Conservation (phyloP, 2,113 vertebrate genomes). For the Phylloscopus trochiloides region DNA sequence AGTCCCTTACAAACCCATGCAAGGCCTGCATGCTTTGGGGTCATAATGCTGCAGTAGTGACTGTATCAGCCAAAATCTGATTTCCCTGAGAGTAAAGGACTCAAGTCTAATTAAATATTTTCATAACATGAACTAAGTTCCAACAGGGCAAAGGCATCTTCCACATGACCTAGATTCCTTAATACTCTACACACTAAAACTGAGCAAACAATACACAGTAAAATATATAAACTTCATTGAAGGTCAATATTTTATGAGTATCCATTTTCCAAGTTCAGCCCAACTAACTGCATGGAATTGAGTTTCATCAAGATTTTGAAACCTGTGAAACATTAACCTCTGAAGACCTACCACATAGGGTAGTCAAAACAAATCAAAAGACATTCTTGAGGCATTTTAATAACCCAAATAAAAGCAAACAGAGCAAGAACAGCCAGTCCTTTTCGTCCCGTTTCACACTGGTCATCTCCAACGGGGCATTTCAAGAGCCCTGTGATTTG, state of each 20-base stretch:
- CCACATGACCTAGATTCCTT: background rate
- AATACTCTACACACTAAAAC: background rate
- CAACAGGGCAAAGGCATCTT: background rate
- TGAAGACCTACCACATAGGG: rapidly evolving
- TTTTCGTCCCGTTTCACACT: background rate
- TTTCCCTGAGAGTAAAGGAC: background rate
- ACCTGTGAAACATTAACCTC: background rate
- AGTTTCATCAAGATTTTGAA: background rate
- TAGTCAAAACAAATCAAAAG: background rate
- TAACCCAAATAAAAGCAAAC: background rate
- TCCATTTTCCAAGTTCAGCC: background rate
- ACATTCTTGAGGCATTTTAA: background rate
- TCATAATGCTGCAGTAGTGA: background rate
- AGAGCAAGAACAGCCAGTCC: background rate
- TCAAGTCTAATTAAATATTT: background rate
- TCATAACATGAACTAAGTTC: background rate
- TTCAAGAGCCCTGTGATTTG: rapidly evolving
- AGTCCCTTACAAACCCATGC: background rate
- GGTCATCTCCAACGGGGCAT: rapidly evolving
- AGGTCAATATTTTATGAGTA: background rate
- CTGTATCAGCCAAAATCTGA: background rate
- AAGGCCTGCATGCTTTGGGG: background rate
- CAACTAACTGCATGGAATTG: background rate
- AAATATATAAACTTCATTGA: background rate
- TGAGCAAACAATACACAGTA: background rate